Percentiles rank a stretch among this genome's conserved stretches.
These are phyloP conservation scores for Sebastes reedi DNA, from an alignment of 2,797 vertebrate species.

Conservation along the genomic window DNA sequence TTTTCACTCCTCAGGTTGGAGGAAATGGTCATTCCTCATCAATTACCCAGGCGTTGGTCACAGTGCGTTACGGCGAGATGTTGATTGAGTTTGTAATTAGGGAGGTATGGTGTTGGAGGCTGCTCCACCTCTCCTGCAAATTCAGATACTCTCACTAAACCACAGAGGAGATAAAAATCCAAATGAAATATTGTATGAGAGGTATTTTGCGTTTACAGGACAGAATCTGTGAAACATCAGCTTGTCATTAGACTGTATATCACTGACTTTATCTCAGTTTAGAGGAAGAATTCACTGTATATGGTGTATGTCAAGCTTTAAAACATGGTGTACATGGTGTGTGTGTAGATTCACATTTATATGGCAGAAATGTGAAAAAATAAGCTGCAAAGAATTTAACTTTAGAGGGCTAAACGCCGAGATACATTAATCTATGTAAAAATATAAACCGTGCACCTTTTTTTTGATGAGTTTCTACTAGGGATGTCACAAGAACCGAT, in stretches of 20 bases:
- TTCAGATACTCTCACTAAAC: neutral
- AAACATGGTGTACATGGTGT: neutral
- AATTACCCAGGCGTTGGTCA: conserved; percentile 37
- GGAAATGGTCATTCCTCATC: conserved; percentile 59
- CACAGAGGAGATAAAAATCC: neutral
- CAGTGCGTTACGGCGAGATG: neutral
- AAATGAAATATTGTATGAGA: neutral
- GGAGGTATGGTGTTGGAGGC: neutral
- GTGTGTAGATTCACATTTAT: neutral
- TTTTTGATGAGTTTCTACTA: neutral
- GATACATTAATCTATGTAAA: neutral
- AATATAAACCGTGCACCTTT: neutral
- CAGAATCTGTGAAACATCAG: conserved; percentile 33
- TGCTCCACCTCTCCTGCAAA: neutral
- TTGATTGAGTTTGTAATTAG: conserved; percentile 42
- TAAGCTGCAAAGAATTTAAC: neutral
- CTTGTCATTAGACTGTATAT: conserved; percentile 12
- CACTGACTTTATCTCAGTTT: conserved; percentile 20
- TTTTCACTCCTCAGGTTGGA: conserved; percentile 38
- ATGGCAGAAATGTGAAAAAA: conserved; percentile 4
- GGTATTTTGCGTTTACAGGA: neutral
- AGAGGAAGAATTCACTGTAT: conserved; percentile 26
- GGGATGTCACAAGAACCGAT: neutral
- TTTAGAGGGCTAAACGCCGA: neutral
- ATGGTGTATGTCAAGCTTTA: conserved; percentile 19